Conservation (phyloP, 2,113 vertebrate species). For the Typhlomys cinereus region DNA sequence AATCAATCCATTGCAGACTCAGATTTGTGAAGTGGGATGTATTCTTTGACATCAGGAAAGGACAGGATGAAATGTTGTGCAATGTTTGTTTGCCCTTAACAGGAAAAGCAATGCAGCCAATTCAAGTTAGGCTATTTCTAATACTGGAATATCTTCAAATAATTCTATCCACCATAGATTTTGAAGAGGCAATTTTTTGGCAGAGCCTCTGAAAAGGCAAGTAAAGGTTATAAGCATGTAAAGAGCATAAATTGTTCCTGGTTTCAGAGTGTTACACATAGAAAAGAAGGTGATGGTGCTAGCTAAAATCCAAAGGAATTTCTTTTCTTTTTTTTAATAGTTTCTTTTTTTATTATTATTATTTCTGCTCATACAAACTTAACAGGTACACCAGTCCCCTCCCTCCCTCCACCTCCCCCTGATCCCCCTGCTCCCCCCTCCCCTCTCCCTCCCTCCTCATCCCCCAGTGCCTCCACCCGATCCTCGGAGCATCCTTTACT, state of each 20-base stretch:
- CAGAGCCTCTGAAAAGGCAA: background rate
- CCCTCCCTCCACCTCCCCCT: no score
- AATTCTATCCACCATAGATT: background rate
- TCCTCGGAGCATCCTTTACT: no score
- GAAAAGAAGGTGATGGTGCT: background rate
- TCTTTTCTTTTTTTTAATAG: no score
- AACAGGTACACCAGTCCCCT: no score
- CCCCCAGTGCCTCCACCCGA: no score
- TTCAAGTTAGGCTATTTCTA: conserved; percentile 6
- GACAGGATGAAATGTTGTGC: background rate
- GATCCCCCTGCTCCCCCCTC: no score
- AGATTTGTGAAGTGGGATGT: conserved; percentile 42
- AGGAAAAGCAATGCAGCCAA: conserved; percentile 26
- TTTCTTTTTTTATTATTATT: no score
- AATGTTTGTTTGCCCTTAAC: conserved; percentile 53
- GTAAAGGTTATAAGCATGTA: background rate
- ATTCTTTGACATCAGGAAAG: conserved; percentile 47
- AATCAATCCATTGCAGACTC: conserved; percentile 79
- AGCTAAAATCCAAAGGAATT: background rate
- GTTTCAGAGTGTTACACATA: background rate
- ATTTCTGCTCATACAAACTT: no score
- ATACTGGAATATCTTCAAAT: background rate
- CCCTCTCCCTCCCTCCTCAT: no score
- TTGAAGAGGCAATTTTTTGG: background rate
- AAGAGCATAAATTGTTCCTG: background rate